A percentile compares a stretch with the other conserved stretches of the same genome.
Conservation (phyloP, 1,140 invertebrate genomes). For the Melanaphis sacchari region DNA sequence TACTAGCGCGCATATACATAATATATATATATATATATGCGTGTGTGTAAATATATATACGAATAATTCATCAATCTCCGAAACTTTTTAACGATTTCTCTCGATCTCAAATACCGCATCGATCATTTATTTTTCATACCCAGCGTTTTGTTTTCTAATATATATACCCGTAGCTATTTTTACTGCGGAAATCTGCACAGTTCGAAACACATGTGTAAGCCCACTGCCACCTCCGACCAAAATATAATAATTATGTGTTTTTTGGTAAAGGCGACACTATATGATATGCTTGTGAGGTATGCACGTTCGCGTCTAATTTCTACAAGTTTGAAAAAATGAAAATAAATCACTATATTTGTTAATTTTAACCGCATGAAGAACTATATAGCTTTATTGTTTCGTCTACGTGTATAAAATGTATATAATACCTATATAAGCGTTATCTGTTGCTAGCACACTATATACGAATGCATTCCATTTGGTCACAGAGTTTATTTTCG, state of each 20-base stretch:
- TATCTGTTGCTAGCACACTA: not conserved
- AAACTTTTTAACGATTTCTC: slow-evolving; percentile 13
- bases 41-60: not conserved
- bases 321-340: not conserved
- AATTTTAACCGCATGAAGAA: not conserved
- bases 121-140: not conserved
- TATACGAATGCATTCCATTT: not conserved
- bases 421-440: not conserved
- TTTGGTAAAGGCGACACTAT: not conserved
- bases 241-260: not conserved
- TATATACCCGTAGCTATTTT: not conserved
- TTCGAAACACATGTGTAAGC: not conserved
- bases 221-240: not conserved
- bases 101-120: no score
- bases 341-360: not conserved
- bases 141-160: not conserved
- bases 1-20: not conserved
- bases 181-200: not conserved
- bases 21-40: no score
- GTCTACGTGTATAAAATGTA: not conserved
- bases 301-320: not conserved
- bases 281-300: no score
- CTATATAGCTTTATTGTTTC: not conserved
- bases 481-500: not conserved
- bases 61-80: not conserved